phyloP scores from a whole-genome alignment of 2,113 vertebrate species.

The Mirza zaza region DNA sequence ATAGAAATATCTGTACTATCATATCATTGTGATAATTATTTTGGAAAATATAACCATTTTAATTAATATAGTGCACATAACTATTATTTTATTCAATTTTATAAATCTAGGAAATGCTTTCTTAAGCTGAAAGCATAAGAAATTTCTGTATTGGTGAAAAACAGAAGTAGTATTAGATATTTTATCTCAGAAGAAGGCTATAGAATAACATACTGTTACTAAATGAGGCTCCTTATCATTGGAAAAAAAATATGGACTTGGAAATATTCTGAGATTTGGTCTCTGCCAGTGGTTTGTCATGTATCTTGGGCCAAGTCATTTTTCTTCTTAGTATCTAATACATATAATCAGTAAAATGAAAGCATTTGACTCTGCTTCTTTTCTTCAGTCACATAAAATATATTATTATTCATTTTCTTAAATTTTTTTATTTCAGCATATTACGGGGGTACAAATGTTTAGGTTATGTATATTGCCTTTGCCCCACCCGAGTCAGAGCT shows the following conservation, averaged over 20 bases:
- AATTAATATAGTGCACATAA: fast-evolving
- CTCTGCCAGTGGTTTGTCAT: neutral
- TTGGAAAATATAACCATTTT: neutral
- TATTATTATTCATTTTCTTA: neutral
- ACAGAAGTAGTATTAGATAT: neutral
- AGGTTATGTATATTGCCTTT: too few species aligned
- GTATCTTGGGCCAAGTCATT: too few species aligned
- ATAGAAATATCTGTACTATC: neutral
- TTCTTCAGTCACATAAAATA: neutral
- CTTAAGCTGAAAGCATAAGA: neutral
- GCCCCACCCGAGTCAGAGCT: too few species aligned
- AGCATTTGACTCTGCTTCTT: neutral
- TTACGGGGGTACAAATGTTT: too few species aligned
- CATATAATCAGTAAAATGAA: neutral
- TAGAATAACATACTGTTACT: neutral
- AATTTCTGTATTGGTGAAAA: neutral
- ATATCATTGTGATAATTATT: neutral
- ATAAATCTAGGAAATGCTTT: neutral
- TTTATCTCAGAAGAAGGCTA: neutral
- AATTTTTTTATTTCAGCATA: neutral
- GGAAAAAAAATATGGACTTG: neutral
- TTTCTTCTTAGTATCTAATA: neutral
- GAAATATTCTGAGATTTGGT: neutral
- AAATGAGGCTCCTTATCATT: neutral
- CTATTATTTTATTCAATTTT: neutral